Evolutionary conservation across 2,113 vertebrate genomes (phyloP).

Genomic region (Seriola aureovittata): DNA sequence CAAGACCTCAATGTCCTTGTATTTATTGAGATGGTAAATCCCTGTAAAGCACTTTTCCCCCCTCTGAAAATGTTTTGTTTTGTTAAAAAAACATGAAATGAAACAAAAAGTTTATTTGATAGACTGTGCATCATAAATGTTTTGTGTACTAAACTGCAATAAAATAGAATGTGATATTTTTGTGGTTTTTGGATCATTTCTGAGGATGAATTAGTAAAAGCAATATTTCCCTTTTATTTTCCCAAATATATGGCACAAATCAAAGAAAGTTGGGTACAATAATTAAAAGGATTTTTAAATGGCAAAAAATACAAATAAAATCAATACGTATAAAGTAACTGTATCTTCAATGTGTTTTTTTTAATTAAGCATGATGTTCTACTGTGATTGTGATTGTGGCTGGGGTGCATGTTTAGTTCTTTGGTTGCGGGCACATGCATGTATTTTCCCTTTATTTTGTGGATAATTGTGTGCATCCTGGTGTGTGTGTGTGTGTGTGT

Average conservation of each 20-base stretch:
- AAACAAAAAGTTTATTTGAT: slow-evolving; percentile 84
- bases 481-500: not conserved
- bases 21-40: slow-evolving; percentile 97
- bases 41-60: slow-evolving; percentile 97
- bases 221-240: slow-evolving; percentile 12
- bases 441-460: not conserved
- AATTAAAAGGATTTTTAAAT: slow-evolving; percentile 12
- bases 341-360: not conserved
- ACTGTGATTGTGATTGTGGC: not conserved
- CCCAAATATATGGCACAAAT: not conserved
- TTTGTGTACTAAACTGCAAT: slow-evolving; percentile 95
- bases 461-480: not conserved
- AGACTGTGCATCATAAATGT: slow-evolving; percentile 96
- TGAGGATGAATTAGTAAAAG: slow-evolving; percentile 7
- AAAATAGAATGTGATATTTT: slow-evolving; percentile 79
- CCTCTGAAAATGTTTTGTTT: slow-evolving; percentile 90
- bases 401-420: not conserved
- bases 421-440: not conserved
- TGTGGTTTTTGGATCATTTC: slow-evolving; percentile 56
- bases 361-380: not conserved
- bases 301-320: slow-evolving; percentile 20
- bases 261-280: not conserved
- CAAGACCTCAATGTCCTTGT: slow-evolving; percentile 89
- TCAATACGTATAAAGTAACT: slow-evolving; percentile 9
- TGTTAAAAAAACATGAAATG: slow-evolving; percentile 85